phyloP scores from a whole-genome alignment of 2,113 vertebrate genomes.

The Aspiorhynchus laticeps region DNA sequence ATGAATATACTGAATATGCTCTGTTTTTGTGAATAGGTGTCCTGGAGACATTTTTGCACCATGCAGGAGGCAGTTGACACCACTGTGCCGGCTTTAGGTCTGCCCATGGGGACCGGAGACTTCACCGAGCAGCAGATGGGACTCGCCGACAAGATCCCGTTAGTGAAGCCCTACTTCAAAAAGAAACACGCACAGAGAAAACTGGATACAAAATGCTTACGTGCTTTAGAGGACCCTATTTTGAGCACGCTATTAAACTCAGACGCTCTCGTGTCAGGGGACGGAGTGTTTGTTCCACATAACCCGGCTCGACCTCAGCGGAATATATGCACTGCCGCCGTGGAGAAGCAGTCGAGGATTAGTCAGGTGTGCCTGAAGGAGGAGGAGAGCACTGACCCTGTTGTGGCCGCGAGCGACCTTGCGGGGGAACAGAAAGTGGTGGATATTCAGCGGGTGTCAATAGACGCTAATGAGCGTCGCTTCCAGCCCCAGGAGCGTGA shows the following conservation, averaged over 20 bases:
- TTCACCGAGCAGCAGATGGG: constrained; percentile 80
- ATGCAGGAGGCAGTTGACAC: constrained; percentile 78
- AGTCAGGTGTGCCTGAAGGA: constrained; percentile 77
- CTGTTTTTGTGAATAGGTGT: constrained; percentile 48
- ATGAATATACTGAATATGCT: constrained; percentile 35
- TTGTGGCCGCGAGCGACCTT: constrained; percentile 72
- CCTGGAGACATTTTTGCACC: constrained; percentile 73
- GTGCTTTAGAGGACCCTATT: constrained; percentile 86
- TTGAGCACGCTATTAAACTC: constrained; percentile 86
- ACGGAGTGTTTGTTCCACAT: constrained; percentile 86
- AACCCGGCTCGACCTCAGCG: constrained; percentile 72
- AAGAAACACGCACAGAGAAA: constrained; percentile 91
- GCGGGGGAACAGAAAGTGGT: constrained; percentile 65
- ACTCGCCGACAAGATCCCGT: constrained; percentile 86
- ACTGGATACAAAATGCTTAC: constrained; percentile 84
- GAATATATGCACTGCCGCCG: constrained; percentile 82
- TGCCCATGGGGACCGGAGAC: constrained; percentile 73
- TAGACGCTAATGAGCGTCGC: constrained; percentile 63
- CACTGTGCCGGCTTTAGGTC: constrained; percentile 73
- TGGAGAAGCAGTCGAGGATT: constrained; percentile 85
- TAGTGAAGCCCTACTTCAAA: constrained; percentile 95
- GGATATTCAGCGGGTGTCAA: constrained; percentile 52
- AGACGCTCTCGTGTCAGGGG: constrained; percentile 80
- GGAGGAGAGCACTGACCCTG: constrained; percentile 60
- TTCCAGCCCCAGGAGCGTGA: constrained; percentile 73